Evolutionary conservation across 2,888 invertebrate species (phyloP).

Genomic region (Fabriciana adippe): DNA sequence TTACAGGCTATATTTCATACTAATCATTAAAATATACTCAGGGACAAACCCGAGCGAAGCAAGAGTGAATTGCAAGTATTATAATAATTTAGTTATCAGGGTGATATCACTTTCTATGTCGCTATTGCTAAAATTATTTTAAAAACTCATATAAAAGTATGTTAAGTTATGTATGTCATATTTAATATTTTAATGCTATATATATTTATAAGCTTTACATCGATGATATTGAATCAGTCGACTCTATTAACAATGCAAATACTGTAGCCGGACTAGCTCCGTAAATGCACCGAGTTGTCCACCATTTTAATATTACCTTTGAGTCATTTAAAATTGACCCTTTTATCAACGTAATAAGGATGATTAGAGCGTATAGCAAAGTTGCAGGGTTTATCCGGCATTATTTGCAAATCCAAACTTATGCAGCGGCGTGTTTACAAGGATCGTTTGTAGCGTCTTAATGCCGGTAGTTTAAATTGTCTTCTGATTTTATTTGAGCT

Average conservation of each 20-base stretch:
- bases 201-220: conserved; percentile 40
- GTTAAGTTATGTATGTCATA: neutral
- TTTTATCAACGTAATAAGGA: conserved; percentile 30
- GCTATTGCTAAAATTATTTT: neutral
- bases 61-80: too few species aligned
- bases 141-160: neutral
- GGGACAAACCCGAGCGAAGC: too few species aligned
- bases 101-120: too few species aligned
- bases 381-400: conserved; percentile 57
- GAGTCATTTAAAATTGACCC: conserved; percentile 35
- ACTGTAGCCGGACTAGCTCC: conserved; percentile 62
- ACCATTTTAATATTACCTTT: conserved; percentile 38
- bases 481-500: conserved; percentile 53
- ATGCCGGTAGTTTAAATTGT: conserved; percentile 68
- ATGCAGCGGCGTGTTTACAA: conserved; percentile 71
- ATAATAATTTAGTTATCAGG: too few species aligned
- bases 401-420: conserved; percentile 73
- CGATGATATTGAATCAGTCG: conserved; percentile 73
- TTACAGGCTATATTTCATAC: too few species aligned
- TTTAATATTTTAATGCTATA: neutral
- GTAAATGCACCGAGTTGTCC: conserved; percentile 62
- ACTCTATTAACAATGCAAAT: conserved; percentile 76
- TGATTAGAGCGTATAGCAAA: conserved; percentile 36
- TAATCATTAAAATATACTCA: too few species aligned
- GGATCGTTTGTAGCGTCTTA: conserved; percentile 69